Percentiles rank a stretch among this genome's conserved stretches.
Evolutionary conservation across 2,113 vertebrate species (phyloP).

Genomic region (Muntiacus muntjak): DNA sequence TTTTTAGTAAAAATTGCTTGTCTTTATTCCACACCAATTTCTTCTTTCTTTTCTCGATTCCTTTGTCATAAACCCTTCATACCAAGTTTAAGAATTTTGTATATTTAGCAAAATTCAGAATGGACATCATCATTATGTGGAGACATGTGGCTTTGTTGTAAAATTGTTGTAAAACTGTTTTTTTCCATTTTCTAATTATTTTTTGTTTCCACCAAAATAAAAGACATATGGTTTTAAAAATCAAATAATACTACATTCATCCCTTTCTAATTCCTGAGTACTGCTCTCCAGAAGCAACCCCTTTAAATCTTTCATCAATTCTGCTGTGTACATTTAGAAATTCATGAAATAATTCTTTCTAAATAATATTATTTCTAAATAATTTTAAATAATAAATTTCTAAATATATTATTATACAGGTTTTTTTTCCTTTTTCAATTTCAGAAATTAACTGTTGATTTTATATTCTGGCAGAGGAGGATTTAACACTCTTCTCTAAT

Average conservation of each 20-base stretch:
- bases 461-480: not conserved
- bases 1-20: conserved; percentile 16
- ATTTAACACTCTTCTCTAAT: not conserved
- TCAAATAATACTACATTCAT: not conserved
- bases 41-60: not conserved
- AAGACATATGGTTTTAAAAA: not conserved
- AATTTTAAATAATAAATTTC: not conserved
- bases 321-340: not conserved
- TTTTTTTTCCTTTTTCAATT: not conserved
- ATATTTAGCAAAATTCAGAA: not conserved
- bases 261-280: not conserved
- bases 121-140: not conserved
- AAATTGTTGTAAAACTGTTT: not conserved
- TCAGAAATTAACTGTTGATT: not conserved
- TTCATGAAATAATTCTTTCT: not conserved
- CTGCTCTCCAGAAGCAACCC: not conserved
- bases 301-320: not conserved
- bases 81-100: not conserved
- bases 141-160: not conserved
- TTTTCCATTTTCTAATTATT: not conserved
- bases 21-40: not conserved
- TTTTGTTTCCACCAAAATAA: conserved; percentile 3
- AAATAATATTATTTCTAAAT: not conserved
- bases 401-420: not conserved
- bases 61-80: not conserved